Percentiles rank a stretch among this genome's conserved stretches.
phyloP scores from a whole-genome alignment of 1,140 invertebrate species.

The Trigoniulus corallinus region DNA sequence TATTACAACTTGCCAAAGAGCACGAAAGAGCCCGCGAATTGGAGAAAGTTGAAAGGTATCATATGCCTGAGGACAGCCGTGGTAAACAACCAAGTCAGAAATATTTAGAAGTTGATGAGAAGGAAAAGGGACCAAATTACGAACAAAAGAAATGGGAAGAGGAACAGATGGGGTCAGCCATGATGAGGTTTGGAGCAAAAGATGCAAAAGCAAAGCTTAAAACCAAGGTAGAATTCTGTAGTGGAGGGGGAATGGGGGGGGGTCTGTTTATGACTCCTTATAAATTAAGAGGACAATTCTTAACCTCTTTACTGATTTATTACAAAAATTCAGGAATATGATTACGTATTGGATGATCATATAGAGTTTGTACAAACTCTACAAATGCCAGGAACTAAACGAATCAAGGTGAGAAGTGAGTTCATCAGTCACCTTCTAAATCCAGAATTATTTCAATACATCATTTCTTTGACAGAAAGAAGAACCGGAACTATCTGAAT shows the following conservation, averaged over 20 bases:
- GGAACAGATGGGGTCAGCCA: constrained; percentile 85
- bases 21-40: constrained; percentile 85
- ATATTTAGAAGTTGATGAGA: constrained; percentile 75
- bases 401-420: constrained; percentile 19
- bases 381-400: constrained; percentile 63
- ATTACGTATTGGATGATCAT: constrained; percentile 83
- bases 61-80: constrained; percentile 62
- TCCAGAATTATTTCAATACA: not conserved
- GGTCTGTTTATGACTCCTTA: too few relatives aligned
- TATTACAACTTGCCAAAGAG: constrained; percentile 80
- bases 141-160: constrained; percentile 98
- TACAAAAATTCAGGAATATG: constrained; percentile 46
- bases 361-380: constrained; percentile 95
- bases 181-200: constrained; percentile 82
- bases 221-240: constrained; percentile 17
- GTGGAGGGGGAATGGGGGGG: too few relatives aligned
- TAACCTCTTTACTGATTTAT: too few relatives aligned
- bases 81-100: constrained; percentile 20
- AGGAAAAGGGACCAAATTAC: constrained; percentile 67
- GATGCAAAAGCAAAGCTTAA: constrained; percentile 43
- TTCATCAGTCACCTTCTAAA: too few relatives aligned
- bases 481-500: constrained; percentile 39
- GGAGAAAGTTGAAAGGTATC: constrained; percentile 81
- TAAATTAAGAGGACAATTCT: too few relatives aligned
- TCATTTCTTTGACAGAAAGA: constrained; percentile 13